A percentile compares a stretch with the other conserved stretches of the same genome.
These are phyloP conservation scores for Azorinus chamasolen DNA, from an alignment of 2,888 invertebrate genomes.

Conservation along the genomic window DNA sequence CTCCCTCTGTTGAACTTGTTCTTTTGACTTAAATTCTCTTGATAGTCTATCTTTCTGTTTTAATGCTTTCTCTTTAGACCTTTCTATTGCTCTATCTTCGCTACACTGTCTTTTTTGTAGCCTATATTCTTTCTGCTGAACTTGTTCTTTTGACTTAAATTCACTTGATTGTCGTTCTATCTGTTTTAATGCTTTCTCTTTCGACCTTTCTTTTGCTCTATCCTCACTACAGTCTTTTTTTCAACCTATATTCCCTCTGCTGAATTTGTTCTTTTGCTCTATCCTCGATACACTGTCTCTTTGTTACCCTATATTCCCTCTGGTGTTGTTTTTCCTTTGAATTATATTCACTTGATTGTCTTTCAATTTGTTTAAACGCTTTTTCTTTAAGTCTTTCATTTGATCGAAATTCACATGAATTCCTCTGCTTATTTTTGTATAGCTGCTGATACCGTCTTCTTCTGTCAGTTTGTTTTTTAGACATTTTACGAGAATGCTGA, in stretches of 20 bases:
- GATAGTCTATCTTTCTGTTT: too few relatives aligned
- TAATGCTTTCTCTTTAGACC: too few relatives aligned
- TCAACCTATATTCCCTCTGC: too few relatives aligned
- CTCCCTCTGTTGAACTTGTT: too few relatives aligned
- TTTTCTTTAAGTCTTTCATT: slow-evolving; percentile 4
- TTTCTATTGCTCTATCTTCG: too few relatives aligned
- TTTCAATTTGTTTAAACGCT: not conserved
- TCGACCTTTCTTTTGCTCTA: not conserved
- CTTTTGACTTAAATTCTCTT: too few relatives aligned
- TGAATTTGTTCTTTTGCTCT: slow-evolving; percentile 6
- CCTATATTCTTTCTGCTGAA: too few relatives aligned
- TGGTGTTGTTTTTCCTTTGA: not conserved
- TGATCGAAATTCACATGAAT: not conserved
- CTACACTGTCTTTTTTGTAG: too few relatives aligned
- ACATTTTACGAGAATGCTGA: not conserved
- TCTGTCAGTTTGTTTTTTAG: not conserved
- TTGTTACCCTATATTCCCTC: not conserved
- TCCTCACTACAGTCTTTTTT: not conserved
- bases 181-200: too few relatives aligned
- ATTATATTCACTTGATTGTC: slow-evolving; percentile 2
- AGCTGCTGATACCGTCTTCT: too few relatives aligned
- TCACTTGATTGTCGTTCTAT: not conserved
- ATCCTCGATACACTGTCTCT: slow-evolving; percentile 2
- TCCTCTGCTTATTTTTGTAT: not conserved
- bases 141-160: too few relatives aligned